These are phyloP conservation scores for Cepaea hortensis DNA, from an alignment of 2,888 invertebrate species.

Conservation along the genomic window DNA sequence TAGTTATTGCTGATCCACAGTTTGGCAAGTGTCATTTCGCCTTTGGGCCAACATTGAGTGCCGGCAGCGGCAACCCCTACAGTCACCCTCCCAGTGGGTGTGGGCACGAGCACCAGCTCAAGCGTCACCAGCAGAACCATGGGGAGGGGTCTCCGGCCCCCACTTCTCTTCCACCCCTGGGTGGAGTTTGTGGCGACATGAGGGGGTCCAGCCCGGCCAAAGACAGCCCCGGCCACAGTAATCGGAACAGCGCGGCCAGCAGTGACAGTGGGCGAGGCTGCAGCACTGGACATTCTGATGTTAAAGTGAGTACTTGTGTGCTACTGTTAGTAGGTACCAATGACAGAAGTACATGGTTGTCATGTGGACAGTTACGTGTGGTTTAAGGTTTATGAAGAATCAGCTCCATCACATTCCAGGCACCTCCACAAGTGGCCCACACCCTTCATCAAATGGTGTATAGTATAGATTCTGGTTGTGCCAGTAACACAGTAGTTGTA, in stretches of 20 bases:
- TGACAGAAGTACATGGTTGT: background rate
- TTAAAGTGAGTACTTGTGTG: conserved; percentile 48
- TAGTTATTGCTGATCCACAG: conserved; percentile 13
- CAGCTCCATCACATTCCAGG: too few species aligned
- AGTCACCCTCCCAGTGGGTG: background rate
- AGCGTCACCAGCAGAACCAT: conserved; percentile 32
- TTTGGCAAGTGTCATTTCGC: conserved; percentile 29
- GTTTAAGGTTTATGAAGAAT: too few species aligned
- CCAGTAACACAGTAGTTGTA: too few species aligned
- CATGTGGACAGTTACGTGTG: background rate
- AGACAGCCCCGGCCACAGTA: conserved; percentile 71
- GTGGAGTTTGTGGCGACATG: conserved; percentile 55
- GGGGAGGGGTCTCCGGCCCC: conserved; percentile 39
- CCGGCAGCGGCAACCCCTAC: conserved; percentile 18
- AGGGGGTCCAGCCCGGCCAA: conserved; percentile 62
- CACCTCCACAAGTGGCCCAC: too few species aligned
- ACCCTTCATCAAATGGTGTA: too few species aligned
- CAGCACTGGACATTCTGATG: conserved; percentile 62
- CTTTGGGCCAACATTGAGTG: conserved; percentile 30
- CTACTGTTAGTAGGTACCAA: background rate
- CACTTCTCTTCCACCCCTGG: conserved; percentile 40
- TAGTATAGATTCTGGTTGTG: too few species aligned
- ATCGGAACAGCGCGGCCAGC: conserved; percentile 74
- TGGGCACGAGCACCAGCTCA: background rate
- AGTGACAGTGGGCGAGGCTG: conserved; percentile 73